phyloP scores from a whole-genome alignment of 2,888 invertebrate genomes.

The Sesamia inferens region DNA sequence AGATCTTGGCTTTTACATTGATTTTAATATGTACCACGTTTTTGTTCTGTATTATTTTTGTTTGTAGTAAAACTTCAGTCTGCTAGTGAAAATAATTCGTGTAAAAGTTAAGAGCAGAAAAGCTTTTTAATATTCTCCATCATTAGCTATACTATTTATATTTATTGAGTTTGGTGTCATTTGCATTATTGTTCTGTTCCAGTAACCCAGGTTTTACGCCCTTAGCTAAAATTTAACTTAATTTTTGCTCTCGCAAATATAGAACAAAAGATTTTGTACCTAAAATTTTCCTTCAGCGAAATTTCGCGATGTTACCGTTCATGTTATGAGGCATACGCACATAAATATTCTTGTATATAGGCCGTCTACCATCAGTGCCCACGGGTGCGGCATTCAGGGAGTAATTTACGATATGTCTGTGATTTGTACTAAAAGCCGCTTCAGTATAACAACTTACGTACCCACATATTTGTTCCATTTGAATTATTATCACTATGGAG shows the following conservation, averaged over 20 bases:
- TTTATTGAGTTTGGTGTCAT: conserved; percentile 41
- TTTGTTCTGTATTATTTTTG: not conserved
- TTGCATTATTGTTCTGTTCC: conserved; percentile 53
- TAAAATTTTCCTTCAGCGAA: conserved; percentile 35
- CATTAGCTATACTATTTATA: conserved; percentile 34
- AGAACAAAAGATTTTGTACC: conserved; percentile 53
- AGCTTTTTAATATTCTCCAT: conserved; percentile 37
- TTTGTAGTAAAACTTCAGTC: not conserved
- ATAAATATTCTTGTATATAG: conserved; percentile 49
- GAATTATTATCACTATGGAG: conserved; percentile 25
- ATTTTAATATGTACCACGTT: not conserved
- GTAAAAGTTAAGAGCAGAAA: too few species aligned
- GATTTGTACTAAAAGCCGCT: conserved; percentile 28
- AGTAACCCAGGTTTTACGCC: conserved; percentile 31
- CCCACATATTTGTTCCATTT: conserved; percentile 34
- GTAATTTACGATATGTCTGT: conserved; percentile 48
- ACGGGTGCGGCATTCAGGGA: conserved; percentile 18
- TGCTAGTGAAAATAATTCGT: not conserved
- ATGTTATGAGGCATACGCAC: conserved; percentile 30
- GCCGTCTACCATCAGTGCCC: conserved; percentile 40
- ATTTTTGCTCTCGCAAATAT: conserved; percentile 41
- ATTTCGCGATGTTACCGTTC: conserved; percentile 33
- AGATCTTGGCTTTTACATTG: conserved; percentile 35
- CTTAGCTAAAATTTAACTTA: conserved; percentile 43
- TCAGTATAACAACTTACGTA: conserved; percentile 18